Conservation (phyloP, 1,140 invertebrate species). For the Diabrotica virgifera region DNA sequence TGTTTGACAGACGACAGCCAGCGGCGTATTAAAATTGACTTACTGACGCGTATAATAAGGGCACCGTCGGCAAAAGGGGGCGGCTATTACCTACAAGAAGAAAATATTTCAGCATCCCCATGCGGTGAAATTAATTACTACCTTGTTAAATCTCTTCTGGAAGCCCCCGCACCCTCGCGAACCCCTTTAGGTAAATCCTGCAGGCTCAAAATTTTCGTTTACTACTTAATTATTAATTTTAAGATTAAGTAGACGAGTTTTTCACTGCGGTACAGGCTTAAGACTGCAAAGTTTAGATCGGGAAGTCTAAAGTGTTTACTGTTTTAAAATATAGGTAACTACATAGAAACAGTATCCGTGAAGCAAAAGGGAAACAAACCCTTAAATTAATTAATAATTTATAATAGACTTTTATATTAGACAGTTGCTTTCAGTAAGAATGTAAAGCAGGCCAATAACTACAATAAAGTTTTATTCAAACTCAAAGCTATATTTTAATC, state of each 20-base stretch:
- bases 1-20: conserved; percentile 31
- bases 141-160: background rate
- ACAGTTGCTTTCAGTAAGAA: no score
- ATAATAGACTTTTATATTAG: no score
- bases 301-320: no score
- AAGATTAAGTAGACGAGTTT: background rate
- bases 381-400: no score
- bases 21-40: conserved; percentile 33
- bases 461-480: no score
- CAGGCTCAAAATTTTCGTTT: background rate
- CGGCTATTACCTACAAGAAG: conserved; percentile 6
- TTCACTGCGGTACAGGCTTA: no score
- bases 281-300: no score
- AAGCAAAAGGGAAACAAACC: no score
- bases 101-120: conserved; percentile 9
- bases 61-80: background rate
- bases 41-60: conserved; percentile 31
- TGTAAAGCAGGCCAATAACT: no score
- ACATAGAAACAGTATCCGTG: no score
- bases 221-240: background rate
- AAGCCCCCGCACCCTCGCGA: background rate
- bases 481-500: no score
- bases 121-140: conserved; percentile 9
- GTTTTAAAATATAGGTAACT: no score
- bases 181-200: background rate